Evolutionary conservation across 2,797 vertebrate species (phyloP).

Genomic region (Pipistrellus kuhlii): DNA sequence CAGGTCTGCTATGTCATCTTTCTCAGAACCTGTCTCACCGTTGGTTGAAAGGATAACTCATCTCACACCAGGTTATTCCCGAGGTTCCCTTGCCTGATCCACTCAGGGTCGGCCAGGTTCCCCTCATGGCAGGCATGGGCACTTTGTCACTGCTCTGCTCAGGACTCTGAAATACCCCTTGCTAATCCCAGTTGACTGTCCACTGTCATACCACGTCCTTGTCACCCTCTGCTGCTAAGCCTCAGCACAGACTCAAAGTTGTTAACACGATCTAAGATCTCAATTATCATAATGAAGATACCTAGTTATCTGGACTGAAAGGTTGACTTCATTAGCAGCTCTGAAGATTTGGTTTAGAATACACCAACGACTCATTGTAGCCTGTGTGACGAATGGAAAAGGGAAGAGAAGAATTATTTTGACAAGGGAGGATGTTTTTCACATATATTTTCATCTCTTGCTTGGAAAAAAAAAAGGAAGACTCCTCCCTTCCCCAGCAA

Average conservation of each 20-base stretch:
- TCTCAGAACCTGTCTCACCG: background rate
- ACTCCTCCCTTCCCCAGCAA: background rate
- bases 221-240: background rate
- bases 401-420: background rate
- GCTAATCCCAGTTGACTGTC: background rate
- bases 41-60: rapidly evolving
- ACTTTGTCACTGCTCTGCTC: background rate
- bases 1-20: background rate
- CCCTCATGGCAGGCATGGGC: rapidly evolving
- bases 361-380: background rate
- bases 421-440: background rate
- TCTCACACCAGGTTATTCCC: background rate
- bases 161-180: background rate
- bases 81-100: background rate
- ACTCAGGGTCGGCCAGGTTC: no score
- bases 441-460: background rate
- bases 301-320: background rate
- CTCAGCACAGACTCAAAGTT: background rate
- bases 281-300: background rate
- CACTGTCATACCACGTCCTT: background rate
- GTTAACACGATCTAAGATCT: background rate
- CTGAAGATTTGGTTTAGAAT: conserved; percentile 23
- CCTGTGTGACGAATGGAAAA: background rate
- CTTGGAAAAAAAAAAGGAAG: no score
- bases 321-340: background rate